phyloP scores from a whole-genome alignment of 2,888 invertebrate species.

The Didymodactylos carnosus region DNA sequence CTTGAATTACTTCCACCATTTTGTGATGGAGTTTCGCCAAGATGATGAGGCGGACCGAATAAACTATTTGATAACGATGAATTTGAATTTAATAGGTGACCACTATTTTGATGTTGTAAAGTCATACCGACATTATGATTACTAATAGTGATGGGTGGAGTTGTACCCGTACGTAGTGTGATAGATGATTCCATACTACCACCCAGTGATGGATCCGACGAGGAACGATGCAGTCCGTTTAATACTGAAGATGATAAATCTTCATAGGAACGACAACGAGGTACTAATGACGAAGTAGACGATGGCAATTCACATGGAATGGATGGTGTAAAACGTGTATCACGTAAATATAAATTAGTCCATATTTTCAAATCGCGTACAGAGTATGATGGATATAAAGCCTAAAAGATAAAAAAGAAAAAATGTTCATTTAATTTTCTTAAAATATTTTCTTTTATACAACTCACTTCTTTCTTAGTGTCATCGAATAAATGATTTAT shows the following conservation, averaged over 20 bases:
- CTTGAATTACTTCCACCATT: background rate
- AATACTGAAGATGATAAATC: background rate
- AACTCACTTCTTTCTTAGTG: background rate
- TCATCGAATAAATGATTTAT: constrained; percentile 8
- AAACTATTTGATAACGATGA: background rate
- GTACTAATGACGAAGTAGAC: background rate
- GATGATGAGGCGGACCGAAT: background rate
- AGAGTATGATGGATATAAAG: background rate
- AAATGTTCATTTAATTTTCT: background rate
- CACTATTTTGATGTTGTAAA: background rate
- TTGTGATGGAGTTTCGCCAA: no score
- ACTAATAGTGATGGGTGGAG: no score
- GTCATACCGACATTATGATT: background rate
- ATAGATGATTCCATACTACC: background rate
- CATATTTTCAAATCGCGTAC: background rate
- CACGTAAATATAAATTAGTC: background rate
- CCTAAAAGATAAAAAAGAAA: background rate
- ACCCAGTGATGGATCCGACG: background rate
- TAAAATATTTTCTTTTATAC: background rate
- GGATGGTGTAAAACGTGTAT: background rate
- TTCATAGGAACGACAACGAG: background rate
- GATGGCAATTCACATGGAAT: background rate
- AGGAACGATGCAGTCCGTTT: background rate
- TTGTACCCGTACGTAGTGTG: background rate
- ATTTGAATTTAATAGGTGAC: background rate